Percentiles rank a stretch among this genome's conserved stretches.
phyloP scores from a whole-genome alignment of 2,888 invertebrate species.

The Scaptomyza flava region DNA sequence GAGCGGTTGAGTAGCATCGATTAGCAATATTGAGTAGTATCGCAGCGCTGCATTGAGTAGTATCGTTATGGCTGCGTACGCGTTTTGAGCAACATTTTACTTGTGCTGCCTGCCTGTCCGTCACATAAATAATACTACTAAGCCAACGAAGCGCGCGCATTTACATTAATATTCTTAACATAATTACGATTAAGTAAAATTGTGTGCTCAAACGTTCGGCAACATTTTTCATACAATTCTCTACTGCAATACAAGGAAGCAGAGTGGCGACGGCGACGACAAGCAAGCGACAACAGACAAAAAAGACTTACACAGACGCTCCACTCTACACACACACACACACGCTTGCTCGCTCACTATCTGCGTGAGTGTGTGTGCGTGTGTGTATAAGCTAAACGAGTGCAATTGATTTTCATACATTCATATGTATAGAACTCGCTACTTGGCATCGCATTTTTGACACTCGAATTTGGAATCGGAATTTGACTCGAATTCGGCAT shows the following conservation, averaged over 20 bases:
- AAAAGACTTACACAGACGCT: slow-evolving; percentile 49
- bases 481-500: slow-evolving; percentile 25
- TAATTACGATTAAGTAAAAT: slow-evolving; percentile 6
- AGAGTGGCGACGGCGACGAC: slow-evolving; percentile 8
- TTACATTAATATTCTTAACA: slow-evolving; percentile 27
- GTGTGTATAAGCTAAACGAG: slow-evolving; percentile 63
- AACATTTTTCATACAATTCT: slow-evolving; percentile 38
- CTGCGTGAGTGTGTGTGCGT: slow-evolving; percentile 31
- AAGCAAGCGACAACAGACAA: slow-evolving; percentile 33
- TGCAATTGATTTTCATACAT: slow-evolving; percentile 61
- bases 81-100: slow-evolving; percentile 56
- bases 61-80: slow-evolving; percentile 51
- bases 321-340: slow-evolving; percentile 22
- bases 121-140: slow-evolving; percentile 24
- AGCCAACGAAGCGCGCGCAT: slow-evolving; percentile 44
- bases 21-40: slow-evolving; percentile 12
- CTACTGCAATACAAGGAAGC: slow-evolving; percentile 33
- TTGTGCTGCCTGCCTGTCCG: slow-evolving; percentile 35
- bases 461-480: slow-evolving; percentile 26
- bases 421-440: slow-evolving; percentile 37
- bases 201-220: slow-evolving; percentile 7
- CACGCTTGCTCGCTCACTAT: slow-evolving; percentile 14
- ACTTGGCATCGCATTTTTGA: slow-evolving; percentile 32
- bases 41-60: slow-evolving; percentile 36
- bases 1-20: slow-evolving; percentile 34